Evolutionary conservation across 2,113 vertebrate species (phyloP).

Genomic region (Vidua macroura): DNA sequence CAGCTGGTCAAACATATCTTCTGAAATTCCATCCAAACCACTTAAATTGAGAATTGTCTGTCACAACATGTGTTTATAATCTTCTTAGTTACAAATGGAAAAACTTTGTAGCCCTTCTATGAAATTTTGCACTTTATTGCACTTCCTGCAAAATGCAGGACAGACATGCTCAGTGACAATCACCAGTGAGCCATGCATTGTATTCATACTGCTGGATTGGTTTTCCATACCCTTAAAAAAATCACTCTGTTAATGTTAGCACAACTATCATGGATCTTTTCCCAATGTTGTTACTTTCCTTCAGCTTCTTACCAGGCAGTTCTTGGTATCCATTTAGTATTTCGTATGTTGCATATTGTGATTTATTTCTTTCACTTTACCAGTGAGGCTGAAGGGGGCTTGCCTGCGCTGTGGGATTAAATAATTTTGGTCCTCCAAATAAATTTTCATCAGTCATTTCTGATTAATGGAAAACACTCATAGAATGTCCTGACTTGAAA

Average conservation of each 20-base stretch:
- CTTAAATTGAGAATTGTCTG: background rate
- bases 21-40: background rate
- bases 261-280: background rate
- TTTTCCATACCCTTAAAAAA: background rate
- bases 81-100: background rate
- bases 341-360: background rate
- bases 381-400: background rate
- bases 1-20: background rate
- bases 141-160: background rate
- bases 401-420: background rate
- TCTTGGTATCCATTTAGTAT: background rate
- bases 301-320: background rate
- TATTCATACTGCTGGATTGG: background rate
- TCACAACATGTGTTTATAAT: background rate
- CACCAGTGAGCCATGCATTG: background rate
- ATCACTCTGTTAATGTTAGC: background rate
- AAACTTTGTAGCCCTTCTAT: background rate
- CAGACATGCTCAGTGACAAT: background rate
- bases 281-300: background rate
- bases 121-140: background rate
- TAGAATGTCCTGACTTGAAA: background rate
- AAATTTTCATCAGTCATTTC: background rate
- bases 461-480: background rate
- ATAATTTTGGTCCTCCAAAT: background rate
- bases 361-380: background rate